These are phyloP conservation scores for Abscondita cerata DNA, from an alignment of 2,888 invertebrate genomes.

Conservation along the genomic window DNA sequence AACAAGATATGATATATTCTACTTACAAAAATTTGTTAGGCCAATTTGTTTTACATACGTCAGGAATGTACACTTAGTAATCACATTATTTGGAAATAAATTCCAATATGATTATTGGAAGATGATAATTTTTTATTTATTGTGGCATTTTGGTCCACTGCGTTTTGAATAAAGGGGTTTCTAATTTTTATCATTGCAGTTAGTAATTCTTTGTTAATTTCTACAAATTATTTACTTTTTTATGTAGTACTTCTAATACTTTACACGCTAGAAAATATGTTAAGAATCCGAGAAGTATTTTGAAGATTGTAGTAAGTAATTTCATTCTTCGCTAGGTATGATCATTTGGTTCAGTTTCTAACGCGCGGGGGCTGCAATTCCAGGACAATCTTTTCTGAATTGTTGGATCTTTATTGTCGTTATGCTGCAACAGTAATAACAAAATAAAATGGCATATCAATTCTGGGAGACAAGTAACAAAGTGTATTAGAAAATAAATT, in stretches of 20 bases:
- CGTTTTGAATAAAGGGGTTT: slow-evolving; percentile 25
- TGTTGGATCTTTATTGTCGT: slow-evolving; percentile 60
- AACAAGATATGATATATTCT: slow-evolving; percentile 31
- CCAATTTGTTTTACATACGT: slow-evolving; percentile 36
- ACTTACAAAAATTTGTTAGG: slow-evolving; percentile 43
- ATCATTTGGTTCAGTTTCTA: slow-evolving; percentile 47
- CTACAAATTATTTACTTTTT: slow-evolving; percentile 16
- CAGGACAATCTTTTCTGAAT: slow-evolving; percentile 69
- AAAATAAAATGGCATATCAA: not conserved
- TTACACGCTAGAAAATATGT: slow-evolving; percentile 50
- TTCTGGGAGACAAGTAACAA: too few relatives aligned
- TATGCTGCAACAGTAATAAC: slow-evolving; percentile 55
- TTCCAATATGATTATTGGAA: slow-evolving; percentile 28
- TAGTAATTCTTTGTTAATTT: slow-evolving; percentile 30
- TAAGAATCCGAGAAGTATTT: slow-evolving; percentile 51
- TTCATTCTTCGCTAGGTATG: slow-evolving; percentile 57
- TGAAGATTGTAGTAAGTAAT: slow-evolving; percentile 50
- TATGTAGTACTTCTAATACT: slow-evolving; percentile 49
- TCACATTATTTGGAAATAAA: slow-evolving; percentile 31
- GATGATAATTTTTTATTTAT: slow-evolving; percentile 38
- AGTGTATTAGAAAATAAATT: too few relatives aligned
- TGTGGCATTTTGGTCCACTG: slow-evolving; percentile 51
- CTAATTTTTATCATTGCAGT: slow-evolving; percentile 36
- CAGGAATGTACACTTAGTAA: slow-evolving; percentile 37
- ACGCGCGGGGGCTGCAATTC: slow-evolving; percentile 59